phyloP scores from a whole-genome alignment of 2,113 vertebrate species.

The Panthera leo region DNA sequence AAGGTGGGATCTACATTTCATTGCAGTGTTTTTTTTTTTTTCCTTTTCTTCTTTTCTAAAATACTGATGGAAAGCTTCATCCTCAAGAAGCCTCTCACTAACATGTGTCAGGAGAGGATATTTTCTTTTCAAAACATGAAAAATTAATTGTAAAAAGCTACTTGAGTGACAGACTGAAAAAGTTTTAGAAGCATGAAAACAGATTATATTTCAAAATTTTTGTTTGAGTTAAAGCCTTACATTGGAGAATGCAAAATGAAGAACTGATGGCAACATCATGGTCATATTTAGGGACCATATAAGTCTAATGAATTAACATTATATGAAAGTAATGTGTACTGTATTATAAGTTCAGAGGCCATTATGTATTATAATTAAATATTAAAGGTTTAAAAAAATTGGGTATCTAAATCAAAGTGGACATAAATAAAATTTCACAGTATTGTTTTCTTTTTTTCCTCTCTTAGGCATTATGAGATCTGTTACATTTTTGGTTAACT shows the following conservation, averaged over 20 bases:
- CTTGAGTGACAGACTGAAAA: neutral
- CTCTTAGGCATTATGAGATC: conserved; percentile 49
- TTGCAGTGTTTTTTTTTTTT: neutral
- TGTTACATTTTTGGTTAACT: conserved; percentile 27
- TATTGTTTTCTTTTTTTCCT: neutral
- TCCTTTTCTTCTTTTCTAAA: neutral
- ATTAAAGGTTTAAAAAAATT: conserved; percentile 58
- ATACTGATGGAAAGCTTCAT: neutral
- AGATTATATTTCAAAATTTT: neutral
- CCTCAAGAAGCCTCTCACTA: neutral
- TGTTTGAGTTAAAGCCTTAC: neutral
- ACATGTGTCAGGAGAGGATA: neutral
- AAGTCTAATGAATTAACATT: neutral
- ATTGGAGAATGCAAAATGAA: neutral
- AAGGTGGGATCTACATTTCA: neutral
- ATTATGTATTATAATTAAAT: conserved; percentile 19
- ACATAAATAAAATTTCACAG: conserved; percentile 45
- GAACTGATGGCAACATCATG: neutral
- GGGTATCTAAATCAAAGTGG: conserved; percentile 35
- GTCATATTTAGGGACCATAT: neutral
- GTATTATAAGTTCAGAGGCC: neutral
- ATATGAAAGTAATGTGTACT: neutral
- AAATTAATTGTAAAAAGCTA: neutral
- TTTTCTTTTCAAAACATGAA: neutral
- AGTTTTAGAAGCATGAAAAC: neutral